Evolutionary conservation across 2,797 vertebrate species (phyloP), one percentile per base, ranked within the genome.

Genomic region (Myripristis murdjan): DNA sequence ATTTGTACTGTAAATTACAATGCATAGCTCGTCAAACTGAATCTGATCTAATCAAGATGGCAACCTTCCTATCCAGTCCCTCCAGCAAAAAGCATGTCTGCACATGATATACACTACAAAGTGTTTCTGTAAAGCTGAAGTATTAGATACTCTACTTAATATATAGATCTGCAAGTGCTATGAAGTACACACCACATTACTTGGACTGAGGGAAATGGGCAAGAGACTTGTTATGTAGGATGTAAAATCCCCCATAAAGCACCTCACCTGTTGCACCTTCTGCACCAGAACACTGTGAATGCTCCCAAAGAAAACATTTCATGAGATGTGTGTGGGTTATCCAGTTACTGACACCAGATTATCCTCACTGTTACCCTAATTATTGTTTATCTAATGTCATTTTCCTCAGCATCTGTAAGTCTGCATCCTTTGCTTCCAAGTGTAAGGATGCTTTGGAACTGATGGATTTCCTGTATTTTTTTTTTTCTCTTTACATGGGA

Each of bases 1-100:
- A 60, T 89, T 88, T 73, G 79, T 78, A 79, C 87, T 73, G 79
- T 78, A 79, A 71, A 65, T 64, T 63, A 52, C 47, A 81, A 64
- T 46, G 47, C 43, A 70, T 59, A 60, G 41, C 66, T 56, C 73
- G 79, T 80, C 69, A 77, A 41, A 53, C 70, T 64, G 51, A 15
- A 87, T 68, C 75, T 41, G 1, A 31, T 61, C 24, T 70, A 74
- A 86, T 81, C 53, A 39, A 23, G 35, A 24, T 53, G 37, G 37
- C 75, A 59, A 24, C 73, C 51, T 67, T 59, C 16, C 6, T 41
- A 24, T 61, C 26, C n/a, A 9, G 28, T 18, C 8, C 12, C 56
- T 58, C 23, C 3, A 26, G 46, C 8, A 26, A 43, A 51, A 74
- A 20, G 3, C 41, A 52, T 39, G 28, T 70, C 52, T 69, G 41